These are phyloP conservation scores for Anomalospiza imberbis DNA, from an alignment of 2,797 vertebrate genomes.

Conservation along the genomic window DNA sequence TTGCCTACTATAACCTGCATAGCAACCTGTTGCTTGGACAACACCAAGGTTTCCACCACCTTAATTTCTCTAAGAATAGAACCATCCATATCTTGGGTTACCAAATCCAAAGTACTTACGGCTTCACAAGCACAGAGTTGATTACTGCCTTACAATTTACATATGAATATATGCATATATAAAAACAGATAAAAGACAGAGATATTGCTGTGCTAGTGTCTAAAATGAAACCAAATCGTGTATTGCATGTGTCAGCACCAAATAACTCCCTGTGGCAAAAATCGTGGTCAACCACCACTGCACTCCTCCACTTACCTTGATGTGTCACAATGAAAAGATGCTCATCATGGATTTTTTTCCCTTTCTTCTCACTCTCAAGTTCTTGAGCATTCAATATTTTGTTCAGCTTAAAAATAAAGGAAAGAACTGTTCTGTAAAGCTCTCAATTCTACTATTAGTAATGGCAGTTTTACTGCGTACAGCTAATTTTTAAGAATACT, in stretches of 20 bases:
- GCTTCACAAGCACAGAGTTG: background rate
- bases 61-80: background rate
- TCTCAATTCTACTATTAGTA: background rate
- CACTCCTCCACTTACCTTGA: slow-evolving; percentile 80
- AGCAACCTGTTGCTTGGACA: background rate
- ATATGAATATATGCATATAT: background rate
- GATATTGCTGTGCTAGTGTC: background rate
- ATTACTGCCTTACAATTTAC: background rate
- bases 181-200: background rate
- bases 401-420: slow-evolving; percentile 80
- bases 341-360: slow-evolving; percentile 95
- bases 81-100: background rate
- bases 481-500: background rate
- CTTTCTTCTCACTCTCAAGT: slow-evolving; percentile 90
- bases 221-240: background rate
- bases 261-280: background rate
- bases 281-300: background rate
- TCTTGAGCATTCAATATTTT: slow-evolving; percentile 90
- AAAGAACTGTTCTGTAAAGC: background rate
- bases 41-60: background rate
- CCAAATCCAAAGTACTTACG: background rate
- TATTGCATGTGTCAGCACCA: background rate
- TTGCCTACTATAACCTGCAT: background rate
- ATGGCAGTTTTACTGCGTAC: background rate
- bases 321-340: slow-evolving; percentile 99